These are phyloP conservation scores for Mus caroli DNA, from an alignment of 2,797 vertebrate genomes.

Conservation along the genomic window DNA sequence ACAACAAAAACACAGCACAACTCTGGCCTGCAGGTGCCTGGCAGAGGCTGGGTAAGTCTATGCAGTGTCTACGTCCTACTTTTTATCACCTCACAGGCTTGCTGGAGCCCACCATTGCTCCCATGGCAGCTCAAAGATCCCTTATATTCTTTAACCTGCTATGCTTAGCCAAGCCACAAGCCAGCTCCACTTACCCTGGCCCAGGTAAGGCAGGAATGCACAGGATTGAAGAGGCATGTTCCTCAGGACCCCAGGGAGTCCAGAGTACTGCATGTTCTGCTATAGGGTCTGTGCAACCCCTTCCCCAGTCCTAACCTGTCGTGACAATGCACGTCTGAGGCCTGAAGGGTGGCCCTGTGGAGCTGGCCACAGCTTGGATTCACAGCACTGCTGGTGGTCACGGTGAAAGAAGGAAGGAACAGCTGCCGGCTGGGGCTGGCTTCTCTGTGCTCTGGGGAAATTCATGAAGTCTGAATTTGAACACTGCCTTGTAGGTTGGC, in stretches of 20 bases:
- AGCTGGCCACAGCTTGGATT: not conserved
- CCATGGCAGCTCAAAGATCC: not conserved
- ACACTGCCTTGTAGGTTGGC: not conserved
- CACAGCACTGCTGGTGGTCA: not conserved
- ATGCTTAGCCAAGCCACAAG: not conserved
- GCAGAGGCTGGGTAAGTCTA: not conserved
- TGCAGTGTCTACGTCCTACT: not conserved
- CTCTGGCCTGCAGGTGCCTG: constrained; percentile 7
- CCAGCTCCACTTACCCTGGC: not conserved
- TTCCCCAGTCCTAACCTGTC: not conserved
- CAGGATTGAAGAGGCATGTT: not conserved
- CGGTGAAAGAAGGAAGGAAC: not conserved
- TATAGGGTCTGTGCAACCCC: not conserved
- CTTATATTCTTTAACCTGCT: not conserved
- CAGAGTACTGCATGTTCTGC: not conserved
- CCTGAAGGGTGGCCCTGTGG: not conserved
- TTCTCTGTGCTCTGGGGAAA: not conserved
- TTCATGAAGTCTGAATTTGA: not conserved
- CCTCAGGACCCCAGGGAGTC: too few relatives aligned
- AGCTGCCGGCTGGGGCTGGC: not conserved
- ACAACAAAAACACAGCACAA: not conserved
- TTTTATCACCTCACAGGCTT: constrained; percentile 9
- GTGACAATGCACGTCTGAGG: too few relatives aligned
- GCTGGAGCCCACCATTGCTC: not conserved
- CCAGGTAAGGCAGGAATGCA: not conserved